Evolutionary conservation across 2,113 vertebrate species (phyloP).

Genomic region (Caranx melampygus): DNA sequence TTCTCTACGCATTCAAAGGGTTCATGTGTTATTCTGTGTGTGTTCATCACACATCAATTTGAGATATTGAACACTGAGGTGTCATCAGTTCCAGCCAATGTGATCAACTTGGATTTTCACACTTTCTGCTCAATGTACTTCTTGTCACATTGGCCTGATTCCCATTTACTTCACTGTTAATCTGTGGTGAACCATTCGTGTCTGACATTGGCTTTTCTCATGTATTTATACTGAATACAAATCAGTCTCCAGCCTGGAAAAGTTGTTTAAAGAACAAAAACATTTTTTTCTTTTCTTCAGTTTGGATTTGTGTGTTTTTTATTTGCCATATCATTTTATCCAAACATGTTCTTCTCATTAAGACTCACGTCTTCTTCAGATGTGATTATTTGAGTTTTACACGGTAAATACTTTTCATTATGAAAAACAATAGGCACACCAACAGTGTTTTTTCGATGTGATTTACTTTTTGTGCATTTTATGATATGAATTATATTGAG

Average conservation of each 20-base stretch:
- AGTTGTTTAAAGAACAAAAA: background rate
- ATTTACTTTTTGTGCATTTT: too few relatives aligned
- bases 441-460: too few relatives aligned
- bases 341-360: slow-evolving; percentile 23
- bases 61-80: background rate
- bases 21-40: slow-evolving; percentile 1
- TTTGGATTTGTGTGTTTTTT: background rate
- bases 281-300: background rate
- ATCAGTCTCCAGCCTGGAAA: background rate
- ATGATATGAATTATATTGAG: background rate
- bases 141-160: background rate
- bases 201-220: background rate
- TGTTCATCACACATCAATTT: background rate
- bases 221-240: background rate
- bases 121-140: background rate
- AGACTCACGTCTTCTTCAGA: background rate
- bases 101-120: background rate
- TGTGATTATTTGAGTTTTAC: background rate
- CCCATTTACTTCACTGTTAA: background rate
- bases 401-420: too few relatives aligned
- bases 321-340: background rate
- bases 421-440: too few relatives aligned
- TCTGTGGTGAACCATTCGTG: background rate
- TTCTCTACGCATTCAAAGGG: background rate
- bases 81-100: background rate